Evolutionary conservation across 2,113 vertebrate genomes (phyloP), one percentile per base, ranked within the genome.

Genomic region (Catharus minimus): DNA sequence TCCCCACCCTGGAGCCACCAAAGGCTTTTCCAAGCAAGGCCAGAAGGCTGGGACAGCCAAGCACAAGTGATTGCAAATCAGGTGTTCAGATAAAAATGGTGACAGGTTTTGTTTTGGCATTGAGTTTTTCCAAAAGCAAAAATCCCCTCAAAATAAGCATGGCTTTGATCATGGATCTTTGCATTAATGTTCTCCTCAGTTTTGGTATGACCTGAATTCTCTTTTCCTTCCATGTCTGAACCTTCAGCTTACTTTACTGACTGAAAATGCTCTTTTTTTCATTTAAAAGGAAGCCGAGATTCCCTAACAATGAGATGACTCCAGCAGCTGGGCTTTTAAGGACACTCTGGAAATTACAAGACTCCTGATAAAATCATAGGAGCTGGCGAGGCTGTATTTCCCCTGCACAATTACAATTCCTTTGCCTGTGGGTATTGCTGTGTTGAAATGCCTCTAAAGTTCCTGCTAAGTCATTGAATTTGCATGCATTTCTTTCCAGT

Each of bases 251-350:
- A 43, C 19, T 87, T 82, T 18, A 80, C n/a, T 82, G 4, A 30
- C 24, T 88, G 68, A 53, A 90, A 90, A 57, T 3, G 2, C 65
- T 86, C 32, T 32, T 93, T 26, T 26, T 93, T 86, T 88, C 7
- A 2, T 57, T 64, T 72, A 53, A 81, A 88, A 92, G 80, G 68
- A 86, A 93, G 38, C 69, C 81, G 41, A 90, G 44, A 43, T 33
- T 88, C 65, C 36, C 49, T 75, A 82, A 90, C 92, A 94, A 93
- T 72, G 50, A 62, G 81, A 93, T 77, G 77, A 82, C 36, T 94
- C 77, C 81, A 87, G 77, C 81, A 94, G 58, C 74, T 93, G 89
- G 78, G 78, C 84, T 95, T 95, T 91, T 92, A 88, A 94, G 90
- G 92, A 94, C 89, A 88, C 67, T 90, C 68, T 90, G 88, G 90